Percentiles rank a stretch among this genome's conserved stretches.
Evolutionary conservation across 1,140 invertebrate genomes (phyloP).

Genomic region (Diprion similis): DNA sequence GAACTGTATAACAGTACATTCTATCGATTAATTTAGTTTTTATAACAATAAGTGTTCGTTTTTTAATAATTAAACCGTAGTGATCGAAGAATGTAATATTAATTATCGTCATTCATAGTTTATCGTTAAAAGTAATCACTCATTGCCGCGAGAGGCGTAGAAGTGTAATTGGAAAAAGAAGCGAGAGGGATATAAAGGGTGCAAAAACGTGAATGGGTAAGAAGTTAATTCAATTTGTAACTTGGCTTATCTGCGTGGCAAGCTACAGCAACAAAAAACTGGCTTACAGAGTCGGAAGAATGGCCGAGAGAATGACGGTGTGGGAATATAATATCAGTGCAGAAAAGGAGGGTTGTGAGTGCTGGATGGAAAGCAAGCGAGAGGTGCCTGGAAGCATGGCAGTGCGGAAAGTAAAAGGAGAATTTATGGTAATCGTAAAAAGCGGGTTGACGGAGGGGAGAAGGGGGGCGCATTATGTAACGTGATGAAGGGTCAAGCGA

Average conservation of each 20-base stretch:
- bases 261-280: background rate
- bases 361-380: background rate
- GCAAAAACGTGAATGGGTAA: background rate
- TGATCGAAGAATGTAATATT: too few relatives aligned
- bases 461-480: conserved; percentile 17
- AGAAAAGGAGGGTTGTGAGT: conserved; percentile 10
- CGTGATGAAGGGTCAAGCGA: conserved; percentile 29
- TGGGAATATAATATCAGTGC: background rate
- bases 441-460: conserved; percentile 24
- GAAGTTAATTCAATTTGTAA: conserved; percentile 3
- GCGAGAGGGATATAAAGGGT: too few relatives aligned
- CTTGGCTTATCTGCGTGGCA: background rate
- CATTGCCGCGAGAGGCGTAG: too few relatives aligned
- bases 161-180: too few relatives aligned
- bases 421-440: conserved; percentile 40
- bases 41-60: too few relatives aligned
- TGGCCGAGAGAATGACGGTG: conserved; percentile 14
- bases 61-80: too few relatives aligned
- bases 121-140: too few relatives aligned
- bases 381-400: conserved; percentile 19
- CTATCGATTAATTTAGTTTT: conserved; percentile 22
- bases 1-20: conserved; percentile 20
- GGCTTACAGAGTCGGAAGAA: background rate
- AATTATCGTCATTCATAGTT: too few relatives aligned
- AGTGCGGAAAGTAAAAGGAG: conserved; percentile 28